Base-by-base conservation (phyloP, 1,140 invertebrate genomes). In the Probaryconus sp. region DNA sequence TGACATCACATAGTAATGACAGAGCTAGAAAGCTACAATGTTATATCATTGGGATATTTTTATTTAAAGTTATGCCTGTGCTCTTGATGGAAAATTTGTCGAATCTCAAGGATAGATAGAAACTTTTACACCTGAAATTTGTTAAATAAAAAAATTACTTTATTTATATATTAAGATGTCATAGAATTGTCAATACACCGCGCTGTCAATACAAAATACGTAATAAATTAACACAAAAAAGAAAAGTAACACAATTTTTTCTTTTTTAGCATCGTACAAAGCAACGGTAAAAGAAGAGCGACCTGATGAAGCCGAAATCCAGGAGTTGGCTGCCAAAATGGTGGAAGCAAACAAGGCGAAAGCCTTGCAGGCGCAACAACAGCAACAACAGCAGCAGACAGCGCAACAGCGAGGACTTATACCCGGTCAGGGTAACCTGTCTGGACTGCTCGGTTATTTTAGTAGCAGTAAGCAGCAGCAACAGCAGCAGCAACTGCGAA, bases 301-400 rank as follows among this genome's bases (percentile, higher is more conserved):
- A 79, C 91, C 91, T 69, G 94, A 96, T 90, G 94, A 96, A 83
- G 93, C 93, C 50, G 95, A 96, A 87, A 96, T 96, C 82, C 88
- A 91, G 77, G 94, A 94, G 84, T 77, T 96, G 88, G 94, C 95
- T 61, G 92, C 92, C 74, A 95, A 95, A 87, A 93, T 96, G 91
- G 91, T 93, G 85, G 94, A 95, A 87, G 93, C 93, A 55, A 94
- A 95, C 83, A 94, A 93, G 84, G 92, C 92, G 75, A 94, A 94
- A 88, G 89, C 90, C 83, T 85, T 87, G 5, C 38, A 53, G 13
- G 33, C 28, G 81, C 89, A 68, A 76, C 89, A 69, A 86, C 87
- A 73, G 84, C 88, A 37, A 81, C 87, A 53, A 83, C 85, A 53
- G 83, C 87, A n/a, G 85, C 86, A 70, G 24, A 55, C 13, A 17